Evolutionary conservation across 2,888 invertebrate species (phyloP), one percentile per base, ranked within the genome.

Genomic region (Monoplex corrugatus): DNA sequence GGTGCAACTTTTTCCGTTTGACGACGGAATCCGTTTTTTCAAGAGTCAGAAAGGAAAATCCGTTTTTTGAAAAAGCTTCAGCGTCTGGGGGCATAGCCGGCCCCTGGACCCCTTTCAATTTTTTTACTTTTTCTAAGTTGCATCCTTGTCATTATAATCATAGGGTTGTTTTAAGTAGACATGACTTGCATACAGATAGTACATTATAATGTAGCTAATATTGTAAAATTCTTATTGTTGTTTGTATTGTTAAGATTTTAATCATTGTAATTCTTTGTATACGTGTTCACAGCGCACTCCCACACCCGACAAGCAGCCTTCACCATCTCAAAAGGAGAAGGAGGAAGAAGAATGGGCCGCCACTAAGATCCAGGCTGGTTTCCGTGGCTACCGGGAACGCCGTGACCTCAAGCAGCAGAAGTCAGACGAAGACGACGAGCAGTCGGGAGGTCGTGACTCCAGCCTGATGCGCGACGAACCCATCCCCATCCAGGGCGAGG

Each of bases 351-450:
- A 88, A 23, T 35, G 38, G 72, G 90, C 90, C 3, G 90, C 90
- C 72, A 72, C 89, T 38, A 90, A 88, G 28, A 90, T 90, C 32
- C 90, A 90, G 87, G 88, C 90, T n/a, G 82, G 75, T 45, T 90
- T 88, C 68, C 72, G 89, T 43, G 90, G 90, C 44, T 89, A 88
- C 88, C 32, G 45, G 6, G 78, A 89, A 1, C 87, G 90, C 13
- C 86, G 75, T 45, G 43, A 89, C 8, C 28, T 87, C 8, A 68
- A 35, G 16, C 43, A 57, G 13, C 28, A 2, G 23, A n/a, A 5
- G 38, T 8, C 23, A 23, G 32, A 6, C 16, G 28, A 45, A 23
- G 82, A 35, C 3, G 72, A 85, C 35, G 5, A 32, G n/a, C 3
- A 44, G n/a, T n/a, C 35, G 45, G 35, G n/a, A 3, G 87, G 78